Conservation (phyloP, 2,113 vertebrate species). For the Oryzias javanicus region DNA sequence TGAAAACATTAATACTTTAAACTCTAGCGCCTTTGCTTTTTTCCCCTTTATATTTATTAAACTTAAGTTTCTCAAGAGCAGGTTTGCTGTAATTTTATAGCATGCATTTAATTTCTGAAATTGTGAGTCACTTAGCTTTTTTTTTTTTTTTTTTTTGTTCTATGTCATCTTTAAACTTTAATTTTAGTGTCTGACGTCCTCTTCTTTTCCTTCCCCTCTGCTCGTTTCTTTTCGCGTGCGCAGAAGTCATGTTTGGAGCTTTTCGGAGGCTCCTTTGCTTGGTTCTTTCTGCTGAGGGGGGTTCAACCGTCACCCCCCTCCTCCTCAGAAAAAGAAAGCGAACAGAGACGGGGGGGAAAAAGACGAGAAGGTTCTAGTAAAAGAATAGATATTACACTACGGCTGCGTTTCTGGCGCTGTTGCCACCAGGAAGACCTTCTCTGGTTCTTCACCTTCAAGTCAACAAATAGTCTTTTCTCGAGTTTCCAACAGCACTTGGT, state of each 20-base stretch:
- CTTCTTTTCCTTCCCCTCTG: slow-evolving; percentile 73
- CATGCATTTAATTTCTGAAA: slow-evolving; percentile 82
- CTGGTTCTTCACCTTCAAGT: slow-evolving; percentile 40
- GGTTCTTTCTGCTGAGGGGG: slow-evolving; percentile 40
- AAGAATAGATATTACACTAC: slow-evolving; percentile 76
- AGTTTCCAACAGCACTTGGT: slow-evolving; percentile 62
- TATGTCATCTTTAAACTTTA: slow-evolving; percentile 68
- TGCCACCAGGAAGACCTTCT: slow-evolving; percentile 20
- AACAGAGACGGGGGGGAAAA: slow-evolving; percentile 73
- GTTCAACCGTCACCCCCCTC: slow-evolving; percentile 38
- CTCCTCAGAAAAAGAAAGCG: slow-evolving; percentile 64
- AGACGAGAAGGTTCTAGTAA: slow-evolving; percentile 78
- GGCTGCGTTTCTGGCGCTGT: slow-evolving; percentile 25
- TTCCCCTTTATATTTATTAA: slow-evolving; percentile 74
- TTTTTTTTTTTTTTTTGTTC: slow-evolving; percentile 58
- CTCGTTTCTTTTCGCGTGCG: slow-evolving; percentile 62
- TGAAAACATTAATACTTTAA: slow-evolving; percentile 77
- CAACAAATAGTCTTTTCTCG: slow-evolving; percentile 59
- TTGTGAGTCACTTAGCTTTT: slow-evolving; percentile 76
- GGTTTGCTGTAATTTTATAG: slow-evolving; percentile 79
- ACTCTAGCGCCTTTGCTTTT: slow-evolving; percentile 70
- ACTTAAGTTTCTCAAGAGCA: slow-evolving; percentile 79
- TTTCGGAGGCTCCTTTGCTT: slow-evolving; percentile 46
- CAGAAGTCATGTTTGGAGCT: slow-evolving; percentile 67
- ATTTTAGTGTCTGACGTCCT: slow-evolving; percentile 69